Evolutionary conservation across 53 echinoderm and acorn worm genomes (phyloP), one percentile per base, ranked within the genome.

Genomic region (Stichopus horrens): DNA sequence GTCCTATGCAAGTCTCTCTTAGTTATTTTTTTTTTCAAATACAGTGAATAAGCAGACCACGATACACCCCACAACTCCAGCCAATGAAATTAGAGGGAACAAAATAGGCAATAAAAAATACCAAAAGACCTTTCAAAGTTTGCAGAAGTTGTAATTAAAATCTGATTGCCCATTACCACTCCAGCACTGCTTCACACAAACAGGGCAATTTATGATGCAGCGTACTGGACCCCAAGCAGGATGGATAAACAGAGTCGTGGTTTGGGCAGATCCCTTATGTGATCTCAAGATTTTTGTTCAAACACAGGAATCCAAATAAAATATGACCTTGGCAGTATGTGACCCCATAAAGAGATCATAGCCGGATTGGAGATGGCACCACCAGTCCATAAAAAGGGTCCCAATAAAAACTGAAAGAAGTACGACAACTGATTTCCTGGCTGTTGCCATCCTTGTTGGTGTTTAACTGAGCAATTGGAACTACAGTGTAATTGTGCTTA

Each of bases 271-370:
- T 7, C 81, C 56, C 23, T 58, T 57, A 81, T 81, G 81, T 81
- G 81, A 81, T 81, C 57, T 58, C 81, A 81, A 81, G 58, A 58
- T 57, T 71, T 63, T 54, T 81, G 81, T 57, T 81, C 81, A 81
- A 81, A 81, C 21, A 81, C 57, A 57, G 81, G 81, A 55, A 18
- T 21, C 56, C 81, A 54, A 58, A 81, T 81, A 81, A 81, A 81
- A 81, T 81, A 81, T 81, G 81, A 81, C 81, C 81, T 81, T 81
- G 81, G 81, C 57, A 57, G 58, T 21, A 21, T 55, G 52, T 81
- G 81, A 81, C 81, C 81, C 57, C 81, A 81, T 81, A 81, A 81
- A 81, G 57, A 81, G 81, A 81, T 81, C 81, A 53, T 13, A 81
- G 58, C 21, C 81, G 56, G 56, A 56, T 81, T 58, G 22, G 21